phyloP scores from a whole-genome alignment of 2,888 invertebrate genomes.

The Acanthopleura granulata region DNA sequence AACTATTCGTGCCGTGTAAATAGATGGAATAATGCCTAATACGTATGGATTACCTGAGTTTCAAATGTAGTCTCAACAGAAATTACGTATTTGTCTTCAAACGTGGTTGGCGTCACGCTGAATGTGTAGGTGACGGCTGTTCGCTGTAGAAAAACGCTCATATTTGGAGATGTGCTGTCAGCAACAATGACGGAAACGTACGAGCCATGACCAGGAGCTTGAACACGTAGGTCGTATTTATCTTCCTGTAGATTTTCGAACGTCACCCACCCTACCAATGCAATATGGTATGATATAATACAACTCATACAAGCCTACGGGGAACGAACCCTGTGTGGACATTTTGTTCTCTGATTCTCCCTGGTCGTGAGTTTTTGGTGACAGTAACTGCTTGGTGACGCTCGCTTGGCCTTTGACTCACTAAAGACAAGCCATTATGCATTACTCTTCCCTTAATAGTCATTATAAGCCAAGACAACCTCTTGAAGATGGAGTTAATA shows the following conservation, averaged over 20 bases:
- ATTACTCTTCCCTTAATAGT: no score
- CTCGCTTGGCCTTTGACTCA: no score
- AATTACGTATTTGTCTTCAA: slow-evolving; percentile 46
- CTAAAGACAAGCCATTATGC: no score
- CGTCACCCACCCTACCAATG: slow-evolving; percentile 28
- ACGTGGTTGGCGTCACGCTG: slow-evolving; percentile 42
- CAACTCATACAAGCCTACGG: no score
- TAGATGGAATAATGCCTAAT: not conserved
- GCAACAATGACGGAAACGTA: slow-evolving; percentile 31
- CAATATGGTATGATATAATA: not conserved
- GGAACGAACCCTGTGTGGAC: no score
- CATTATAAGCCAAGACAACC: no score
- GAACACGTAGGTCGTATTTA: slow-evolving; percentile 34
- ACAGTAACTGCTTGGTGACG: no score
- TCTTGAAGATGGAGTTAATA: no score
- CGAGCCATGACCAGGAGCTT: slow-evolving; percentile 33
- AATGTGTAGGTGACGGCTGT: slow-evolving; percentile 42
- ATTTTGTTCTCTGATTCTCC: no score
- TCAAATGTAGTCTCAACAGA: slow-evolving; percentile 47
- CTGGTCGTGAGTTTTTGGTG: no score
- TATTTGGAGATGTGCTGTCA: slow-evolving; percentile 20
- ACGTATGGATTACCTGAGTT: slow-evolving; percentile 31
- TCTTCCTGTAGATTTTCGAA: slow-evolving; percentile 41
- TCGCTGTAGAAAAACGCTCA: slow-evolving; percentile 38
- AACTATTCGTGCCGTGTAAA: not conserved